Base-by-base conservation (phyloP, 2,797 vertebrate species). In the Numenius phaeopus region DNA sequence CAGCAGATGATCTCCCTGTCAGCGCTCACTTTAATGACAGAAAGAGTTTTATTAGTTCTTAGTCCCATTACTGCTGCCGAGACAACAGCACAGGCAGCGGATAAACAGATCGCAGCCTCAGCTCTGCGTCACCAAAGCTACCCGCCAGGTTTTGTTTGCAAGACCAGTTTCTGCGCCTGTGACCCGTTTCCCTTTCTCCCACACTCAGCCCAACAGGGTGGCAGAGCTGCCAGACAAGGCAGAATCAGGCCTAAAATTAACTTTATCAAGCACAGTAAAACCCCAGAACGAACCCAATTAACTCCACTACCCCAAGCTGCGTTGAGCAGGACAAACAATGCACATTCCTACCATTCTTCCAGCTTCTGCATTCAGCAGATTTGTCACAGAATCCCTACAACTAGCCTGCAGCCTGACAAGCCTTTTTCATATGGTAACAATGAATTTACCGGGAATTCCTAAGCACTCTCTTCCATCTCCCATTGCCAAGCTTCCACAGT, bases 301-400 rank as follows among this genome's bases (percentile, higher is more conserved):
- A 83, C 52, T 87, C 54, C 0, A 2, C 73, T 42, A 67, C n/a
- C 71, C 86, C 10, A 16, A 44, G 62, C 32, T 5, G 42, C 19
- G 47, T 10, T 42, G 42, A 44, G 66, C 64, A 79, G 80, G 80
- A 73, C 90, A 87, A 92, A 87, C 82, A 83, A 79, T 3, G 22
- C 2, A 0, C 96, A 93, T 96, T 95, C 94, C 85, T 52, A 15
- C 55, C 92, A 65, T 96, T 93, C 89, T 21, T 82, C 11, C 42
- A 73, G 77, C 66, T 83, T 87, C 13, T 54, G 52, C 85, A 49
- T 62, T 84, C 90, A 91, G 80, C 61, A 58, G 76, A 87, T 90
- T 61, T 84, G 80, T 46, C 59, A 89, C 46, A 84, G 85, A 66
- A 96, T 44, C 46, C 44, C 73, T 20, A 29, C 11, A 22, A 40